A percentile compares a stretch with the other conserved stretches of the same genome.
These are phyloP conservation scores for Propithecus deckenii DNA, from an alignment of 2,797 vertebrate species.

Conservation along the genomic window DNA sequence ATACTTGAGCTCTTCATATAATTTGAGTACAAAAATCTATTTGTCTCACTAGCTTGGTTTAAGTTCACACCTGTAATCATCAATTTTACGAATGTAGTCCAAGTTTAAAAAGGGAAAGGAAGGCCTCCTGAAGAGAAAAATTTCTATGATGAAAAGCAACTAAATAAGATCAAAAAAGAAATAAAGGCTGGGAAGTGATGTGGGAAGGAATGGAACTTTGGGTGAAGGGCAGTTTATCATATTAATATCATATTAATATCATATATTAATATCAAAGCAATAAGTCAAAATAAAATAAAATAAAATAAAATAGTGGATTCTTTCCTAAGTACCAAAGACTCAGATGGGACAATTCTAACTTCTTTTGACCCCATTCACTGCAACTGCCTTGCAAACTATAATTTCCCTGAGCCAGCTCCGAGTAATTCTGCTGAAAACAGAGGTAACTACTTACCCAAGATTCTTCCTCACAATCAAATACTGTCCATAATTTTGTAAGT, in stretches of 20 bases:
- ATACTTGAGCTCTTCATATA: neutral
- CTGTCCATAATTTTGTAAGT: neutral
- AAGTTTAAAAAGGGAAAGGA: constrained; percentile 23
- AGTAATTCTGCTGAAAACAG: neutral
- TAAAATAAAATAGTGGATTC: neutral
- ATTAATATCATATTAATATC: neutral
- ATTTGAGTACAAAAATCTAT: constrained; percentile 30
- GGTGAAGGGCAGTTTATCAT: neutral
- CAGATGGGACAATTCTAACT: neutral
- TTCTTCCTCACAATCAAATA: neutral
- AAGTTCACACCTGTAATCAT: neutral
- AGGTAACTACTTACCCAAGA: neutral
- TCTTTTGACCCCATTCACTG: neutral
- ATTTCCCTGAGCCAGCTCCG: neutral
- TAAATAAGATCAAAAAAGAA: neutral
- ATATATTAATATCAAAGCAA: neutral
- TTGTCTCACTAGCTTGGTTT: neutral
- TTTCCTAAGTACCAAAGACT: neutral
- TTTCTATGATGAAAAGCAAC: neutral
- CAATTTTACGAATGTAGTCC: neutral
- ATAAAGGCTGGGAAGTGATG: neutral
- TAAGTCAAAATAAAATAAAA: neutral
- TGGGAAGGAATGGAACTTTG: neutral
- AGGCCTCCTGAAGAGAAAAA: neutral
- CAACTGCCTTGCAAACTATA: neutral